phyloP scores from a whole-genome alignment of 2,888 invertebrate species.

The Ferdinandea cuprea region DNA sequence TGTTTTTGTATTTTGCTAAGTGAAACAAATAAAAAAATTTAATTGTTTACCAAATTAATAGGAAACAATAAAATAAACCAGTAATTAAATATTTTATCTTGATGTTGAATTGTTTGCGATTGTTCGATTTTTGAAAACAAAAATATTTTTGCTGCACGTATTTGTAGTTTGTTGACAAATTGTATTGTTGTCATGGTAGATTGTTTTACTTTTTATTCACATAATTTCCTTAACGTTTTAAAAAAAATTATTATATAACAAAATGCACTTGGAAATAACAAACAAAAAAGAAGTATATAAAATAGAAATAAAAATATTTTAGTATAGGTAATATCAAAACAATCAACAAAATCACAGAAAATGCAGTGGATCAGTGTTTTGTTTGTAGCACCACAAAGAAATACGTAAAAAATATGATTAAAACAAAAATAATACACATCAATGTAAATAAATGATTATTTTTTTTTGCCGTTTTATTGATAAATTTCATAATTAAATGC shows the following conservation, averaged over 20 bases:
- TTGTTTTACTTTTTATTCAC: slow-evolving; percentile 44
- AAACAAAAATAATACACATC: slow-evolving; percentile 50
- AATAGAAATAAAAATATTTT: slow-evolving; percentile 29
- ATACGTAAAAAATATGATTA: slow-evolving; percentile 55
- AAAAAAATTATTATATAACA: slow-evolving; percentile 29
- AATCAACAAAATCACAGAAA: slow-evolving; percentile 64
- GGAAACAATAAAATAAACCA: slow-evolving; percentile 33
- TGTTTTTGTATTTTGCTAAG: slow-evolving; percentile 69
- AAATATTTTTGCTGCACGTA: slow-evolving; percentile 64
- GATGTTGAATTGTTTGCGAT: slow-evolving; percentile 65
- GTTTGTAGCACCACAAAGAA: slow-evolving; percentile 77
- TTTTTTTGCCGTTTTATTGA: slow-evolving; percentile 65
- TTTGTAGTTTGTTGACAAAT: slow-evolving; percentile 67
- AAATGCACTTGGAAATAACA: slow-evolving; percentile 8
- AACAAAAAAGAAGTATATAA: slow-evolving; percentile 46
- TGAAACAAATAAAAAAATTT: slow-evolving; percentile 28
- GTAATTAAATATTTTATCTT: slow-evolving; percentile 55
- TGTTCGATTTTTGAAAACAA: slow-evolving; percentile 19
- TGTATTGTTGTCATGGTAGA: slow-evolving; percentile 66
- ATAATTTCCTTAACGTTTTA: slow-evolving; percentile 38
- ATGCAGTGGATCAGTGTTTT: slow-evolving; percentile 79
- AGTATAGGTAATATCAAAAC: slow-evolving; percentile 17
- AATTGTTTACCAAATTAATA: slow-evolving; percentile 10
- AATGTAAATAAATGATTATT: slow-evolving; percentile 27
- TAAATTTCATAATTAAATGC: slow-evolving; percentile 12